Conservation (phyloP, 1,140 invertebrate genomes). For the Tachypleus tridentatus region DNA sequence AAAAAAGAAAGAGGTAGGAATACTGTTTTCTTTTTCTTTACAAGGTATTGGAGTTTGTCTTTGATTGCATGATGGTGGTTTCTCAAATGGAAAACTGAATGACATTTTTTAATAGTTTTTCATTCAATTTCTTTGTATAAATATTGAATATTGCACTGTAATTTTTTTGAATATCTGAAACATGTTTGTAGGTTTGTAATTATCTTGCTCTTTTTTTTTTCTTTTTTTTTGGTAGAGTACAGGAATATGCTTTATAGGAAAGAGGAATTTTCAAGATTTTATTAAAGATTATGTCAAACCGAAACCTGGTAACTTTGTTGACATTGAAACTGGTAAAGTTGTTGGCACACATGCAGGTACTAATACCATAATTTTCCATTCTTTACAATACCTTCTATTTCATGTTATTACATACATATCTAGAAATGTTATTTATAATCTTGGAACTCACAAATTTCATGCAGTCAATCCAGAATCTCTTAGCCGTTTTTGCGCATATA, state of each 20-base stretch:
- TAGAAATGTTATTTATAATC: too few species aligned
- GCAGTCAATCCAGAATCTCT: too few species aligned
- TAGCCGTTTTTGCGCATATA: too few species aligned
- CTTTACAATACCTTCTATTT: too few species aligned
- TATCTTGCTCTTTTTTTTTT: conserved; percentile 4
- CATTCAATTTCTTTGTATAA: background rate
- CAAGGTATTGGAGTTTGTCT: background rate
- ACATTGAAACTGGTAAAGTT: conserved; percentile 59
- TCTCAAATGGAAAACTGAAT: background rate
- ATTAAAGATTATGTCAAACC: conserved; percentile 61
- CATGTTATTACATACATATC: too few species aligned
- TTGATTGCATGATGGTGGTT: background rate
- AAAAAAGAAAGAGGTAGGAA: conserved; percentile 58
- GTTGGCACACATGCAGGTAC: conserved; percentile 59
- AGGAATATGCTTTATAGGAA: conserved; percentile 93
- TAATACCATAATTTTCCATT: too few species aligned
- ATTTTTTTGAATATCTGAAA: too few species aligned
- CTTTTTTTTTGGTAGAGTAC: conserved; percentile 54
- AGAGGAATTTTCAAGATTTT: conserved; percentile 43
- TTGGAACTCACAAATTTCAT: too few species aligned
- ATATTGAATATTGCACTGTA: background rate
- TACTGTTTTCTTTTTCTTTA: conserved; percentile 1
- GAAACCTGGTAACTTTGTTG: conserved; percentile 64
- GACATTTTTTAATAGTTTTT: background rate
- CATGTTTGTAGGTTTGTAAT: background rate